Conservation (phyloP, 2,888 invertebrate genomes). For the Imbricaverruca yamaguchii region DNA sequence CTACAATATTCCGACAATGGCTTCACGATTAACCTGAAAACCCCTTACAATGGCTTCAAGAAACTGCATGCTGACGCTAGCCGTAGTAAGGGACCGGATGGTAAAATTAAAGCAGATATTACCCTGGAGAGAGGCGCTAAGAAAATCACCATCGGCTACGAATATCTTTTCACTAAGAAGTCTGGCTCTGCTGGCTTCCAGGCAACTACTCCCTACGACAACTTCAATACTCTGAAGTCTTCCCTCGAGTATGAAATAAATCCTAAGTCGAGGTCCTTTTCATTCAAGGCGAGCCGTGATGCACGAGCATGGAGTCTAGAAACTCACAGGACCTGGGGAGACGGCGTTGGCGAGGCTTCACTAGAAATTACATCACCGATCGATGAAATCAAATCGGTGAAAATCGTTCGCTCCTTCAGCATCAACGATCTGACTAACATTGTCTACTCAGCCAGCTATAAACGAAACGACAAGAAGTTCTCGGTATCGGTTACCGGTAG, state of each 20-base stretch:
- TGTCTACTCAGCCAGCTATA: background rate
- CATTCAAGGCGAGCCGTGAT: background rate
- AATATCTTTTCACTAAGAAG: background rate
- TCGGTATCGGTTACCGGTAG: background rate
- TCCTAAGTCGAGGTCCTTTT: background rate
- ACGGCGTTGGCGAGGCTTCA: background rate
- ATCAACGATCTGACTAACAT: background rate
- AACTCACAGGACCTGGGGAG: background rate
- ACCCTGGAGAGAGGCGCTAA: background rate
- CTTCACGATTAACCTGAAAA: background rate
- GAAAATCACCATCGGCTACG: background rate
- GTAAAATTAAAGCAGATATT: background rate
- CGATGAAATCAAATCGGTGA: background rate
- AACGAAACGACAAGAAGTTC: background rate
- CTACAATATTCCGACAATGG: background rate
- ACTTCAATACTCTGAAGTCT: background rate
- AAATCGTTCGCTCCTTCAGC: background rate
- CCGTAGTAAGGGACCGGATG: background rate
- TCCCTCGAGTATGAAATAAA: background rate
- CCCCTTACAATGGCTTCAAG: constrained; percentile 7
- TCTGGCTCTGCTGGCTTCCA: background rate
- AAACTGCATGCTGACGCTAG: background rate
- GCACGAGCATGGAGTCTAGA: background rate
- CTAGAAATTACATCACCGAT: background rate
- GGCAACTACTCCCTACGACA: background rate